Percentiles rank a stretch among this genome's conserved stretches.
These are phyloP conservation scores for Hypsopygia costalis DNA, from an alignment of 2,888 invertebrate genomes.

Conservation along the genomic window DNA sequence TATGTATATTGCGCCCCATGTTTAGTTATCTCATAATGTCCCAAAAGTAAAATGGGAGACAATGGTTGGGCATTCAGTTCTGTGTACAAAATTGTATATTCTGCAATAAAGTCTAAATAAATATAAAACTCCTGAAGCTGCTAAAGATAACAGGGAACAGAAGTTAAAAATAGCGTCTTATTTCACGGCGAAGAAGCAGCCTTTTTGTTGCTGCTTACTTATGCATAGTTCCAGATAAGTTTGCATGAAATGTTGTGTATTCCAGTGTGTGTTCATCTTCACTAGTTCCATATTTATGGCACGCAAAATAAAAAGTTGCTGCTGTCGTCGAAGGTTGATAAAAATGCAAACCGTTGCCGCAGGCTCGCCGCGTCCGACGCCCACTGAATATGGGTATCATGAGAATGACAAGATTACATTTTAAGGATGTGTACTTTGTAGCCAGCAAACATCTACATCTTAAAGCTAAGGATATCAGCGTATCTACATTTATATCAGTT, in stretches of 20 bases:
- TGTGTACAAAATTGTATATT: too few species aligned
- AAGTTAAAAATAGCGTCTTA: constrained; percentile 19
- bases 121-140: constrained; percentile 8
- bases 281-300: constrained; percentile 74
- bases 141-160: constrained; percentile 7
- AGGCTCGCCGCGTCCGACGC: constrained; percentile 51
- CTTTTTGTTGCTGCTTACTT: constrained; percentile 60
- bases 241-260: constrained; percentile 66
- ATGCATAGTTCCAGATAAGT: constrained; percentile 76
- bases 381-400: constrained; percentile 58
- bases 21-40: too few species aligned
- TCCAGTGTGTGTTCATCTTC: constrained; percentile 56
- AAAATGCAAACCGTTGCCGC: constrained; percentile 75
- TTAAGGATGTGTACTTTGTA: constrained; percentile 28
- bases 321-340: constrained; percentile 70
- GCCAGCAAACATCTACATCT: constrained; percentile 6
- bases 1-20: too few species aligned
- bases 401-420: constrained; percentile 47
- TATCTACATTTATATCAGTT: background rate
- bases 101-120: too few species aligned
- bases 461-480: background rate
- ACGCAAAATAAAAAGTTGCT: constrained; percentile 75
- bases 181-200: constrained; percentile 43
- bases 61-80: too few species aligned
- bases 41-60: too few species aligned